These are phyloP conservation scores for Caenorhabditis japonica DNA, from an alignment of 2,888 invertebrate species.

Conservation along the genomic window DNA sequence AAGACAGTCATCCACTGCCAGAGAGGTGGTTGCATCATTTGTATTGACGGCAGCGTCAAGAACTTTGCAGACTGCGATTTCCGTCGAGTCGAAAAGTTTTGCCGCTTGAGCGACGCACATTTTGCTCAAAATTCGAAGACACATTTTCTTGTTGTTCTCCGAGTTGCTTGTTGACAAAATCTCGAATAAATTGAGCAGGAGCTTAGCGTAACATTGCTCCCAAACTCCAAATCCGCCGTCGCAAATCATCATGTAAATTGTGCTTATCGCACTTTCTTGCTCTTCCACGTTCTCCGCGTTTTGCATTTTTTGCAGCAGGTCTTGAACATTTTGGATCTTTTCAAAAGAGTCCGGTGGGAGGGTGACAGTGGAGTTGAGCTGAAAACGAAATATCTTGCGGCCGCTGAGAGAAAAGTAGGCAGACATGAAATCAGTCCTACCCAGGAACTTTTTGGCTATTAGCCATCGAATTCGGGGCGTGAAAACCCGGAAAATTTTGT, in stretches of 20 bases:
- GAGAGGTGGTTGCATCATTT: constrained; percentile 35
- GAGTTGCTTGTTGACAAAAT: constrained; percentile 25
- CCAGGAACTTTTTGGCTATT: too few relatives aligned
- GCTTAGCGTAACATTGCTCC: constrained; percentile 49
- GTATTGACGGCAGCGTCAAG: constrained; percentile 43
- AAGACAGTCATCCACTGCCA: constrained; percentile 48
- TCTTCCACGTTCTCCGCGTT: constrained; percentile 22
- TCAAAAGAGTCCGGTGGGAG: constrained; percentile 30
- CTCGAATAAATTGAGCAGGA: constrained; percentile 39
- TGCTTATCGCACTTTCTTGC: constrained; percentile 25
- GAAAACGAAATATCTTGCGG: too few relatives aligned
- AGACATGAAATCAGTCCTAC: too few relatives aligned
- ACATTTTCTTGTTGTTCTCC: constrained; percentile 37
- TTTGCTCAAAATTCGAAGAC: constrained; percentile 33
- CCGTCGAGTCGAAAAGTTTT: constrained; percentile 43
- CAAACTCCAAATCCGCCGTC: constrained; percentile 37
- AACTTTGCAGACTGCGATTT: constrained; percentile 50
- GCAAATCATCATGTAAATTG: constrained; percentile 40
- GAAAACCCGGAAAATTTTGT: too few relatives aligned
- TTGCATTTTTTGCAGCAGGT: constrained; percentile 30
- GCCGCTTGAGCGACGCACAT: constrained; percentile 42
- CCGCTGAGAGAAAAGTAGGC: too few relatives aligned
- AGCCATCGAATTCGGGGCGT: too few relatives aligned
- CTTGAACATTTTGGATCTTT: constrained; percentile 35
- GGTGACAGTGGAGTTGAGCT: constrained; percentile 42